A percentile compares a stretch with the other conserved stretches of the same genome.
phyloP scores from a whole-genome alignment of 2,113 vertebrate species.

The Nycticebus coucang region DNA sequence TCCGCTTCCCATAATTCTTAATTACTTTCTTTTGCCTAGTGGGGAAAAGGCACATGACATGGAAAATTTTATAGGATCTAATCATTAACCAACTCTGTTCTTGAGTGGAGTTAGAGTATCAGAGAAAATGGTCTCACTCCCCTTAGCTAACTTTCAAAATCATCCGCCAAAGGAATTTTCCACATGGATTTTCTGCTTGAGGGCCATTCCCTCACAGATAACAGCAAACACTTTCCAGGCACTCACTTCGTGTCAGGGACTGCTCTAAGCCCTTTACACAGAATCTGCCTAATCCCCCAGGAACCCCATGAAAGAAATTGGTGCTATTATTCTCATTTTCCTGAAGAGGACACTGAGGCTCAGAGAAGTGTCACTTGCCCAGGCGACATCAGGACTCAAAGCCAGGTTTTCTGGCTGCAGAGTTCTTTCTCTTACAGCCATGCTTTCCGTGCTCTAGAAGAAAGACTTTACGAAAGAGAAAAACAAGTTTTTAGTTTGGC shows the following conservation, averaged over 20 bases:
- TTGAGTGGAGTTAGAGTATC: slow-evolving; percentile 62
- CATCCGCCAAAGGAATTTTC: slow-evolving; percentile 72
- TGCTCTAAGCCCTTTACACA: neutral
- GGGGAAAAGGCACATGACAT: slow-evolving; percentile 80
- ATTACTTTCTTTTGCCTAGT: slow-evolving; percentile 81
- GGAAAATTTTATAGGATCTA: slow-evolving; percentile 80
- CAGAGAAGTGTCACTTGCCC: neutral
- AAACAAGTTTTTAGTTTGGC: neutral
- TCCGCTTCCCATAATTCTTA: slow-evolving; percentile 81
- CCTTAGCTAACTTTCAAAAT: slow-evolving; percentile 69
- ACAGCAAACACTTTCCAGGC: neutral
- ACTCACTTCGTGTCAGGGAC: neutral
- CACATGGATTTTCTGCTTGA: slow-evolving; percentile 57
- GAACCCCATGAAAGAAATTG: neutral
- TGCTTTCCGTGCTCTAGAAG: neutral
- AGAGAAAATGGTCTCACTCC: slow-evolving; percentile 60
- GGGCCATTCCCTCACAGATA: neutral
- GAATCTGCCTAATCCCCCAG: neutral
- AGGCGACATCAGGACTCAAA: neutral
- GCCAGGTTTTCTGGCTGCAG: neutral
- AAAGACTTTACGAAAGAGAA: neutral
- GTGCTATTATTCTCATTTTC: neutral
- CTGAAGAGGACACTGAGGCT: neutral
- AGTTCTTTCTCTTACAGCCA: neutral
- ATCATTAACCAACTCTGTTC: slow-evolving; percentile 80